Conservation (phyloP, 2,113 vertebrate species). For the Leptodactylus fuscus region DNA sequence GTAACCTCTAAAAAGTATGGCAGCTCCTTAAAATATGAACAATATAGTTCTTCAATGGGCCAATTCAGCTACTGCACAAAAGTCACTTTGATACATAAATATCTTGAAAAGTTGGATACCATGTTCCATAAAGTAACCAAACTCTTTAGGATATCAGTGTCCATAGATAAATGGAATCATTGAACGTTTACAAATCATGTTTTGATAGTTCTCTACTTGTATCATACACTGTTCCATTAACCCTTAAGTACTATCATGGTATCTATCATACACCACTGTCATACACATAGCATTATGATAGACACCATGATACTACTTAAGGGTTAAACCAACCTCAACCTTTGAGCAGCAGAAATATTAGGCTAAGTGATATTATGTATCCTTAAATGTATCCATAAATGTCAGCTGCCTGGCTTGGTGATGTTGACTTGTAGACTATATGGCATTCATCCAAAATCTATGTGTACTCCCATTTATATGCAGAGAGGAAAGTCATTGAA, state of each 20-base stretch:
- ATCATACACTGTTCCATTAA: neutral
- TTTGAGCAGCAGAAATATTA: neutral
- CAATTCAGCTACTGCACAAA: neutral
- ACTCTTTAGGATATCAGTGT: neutral
- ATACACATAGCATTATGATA: too few relatives aligned
- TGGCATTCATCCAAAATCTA: conserved; percentile 37
- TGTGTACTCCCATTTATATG: conserved; percentile 39
- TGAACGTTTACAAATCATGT: neutral
- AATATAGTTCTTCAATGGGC: neutral
- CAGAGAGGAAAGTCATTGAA: conserved; percentile 7
- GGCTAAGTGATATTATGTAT: conserved; percentile 3
- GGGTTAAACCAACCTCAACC: neutral
- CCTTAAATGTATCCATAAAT: neutral
- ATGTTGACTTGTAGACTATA: conserved; percentile 8
- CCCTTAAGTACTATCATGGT: too few relatives aligned
- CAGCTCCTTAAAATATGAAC: neutral
- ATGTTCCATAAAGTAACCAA: neutral
- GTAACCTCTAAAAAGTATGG: neutral
- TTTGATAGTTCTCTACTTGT: neutral
- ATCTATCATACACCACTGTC: too few relatives aligned
- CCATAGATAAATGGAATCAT: neutral
- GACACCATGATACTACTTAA: too few relatives aligned
- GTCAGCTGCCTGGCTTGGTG: neutral
- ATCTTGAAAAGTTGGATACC: neutral
- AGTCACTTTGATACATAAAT: neutral